Base-by-base conservation (phyloP, 1,140 invertebrate species). In the Myzus persicae region DNA sequence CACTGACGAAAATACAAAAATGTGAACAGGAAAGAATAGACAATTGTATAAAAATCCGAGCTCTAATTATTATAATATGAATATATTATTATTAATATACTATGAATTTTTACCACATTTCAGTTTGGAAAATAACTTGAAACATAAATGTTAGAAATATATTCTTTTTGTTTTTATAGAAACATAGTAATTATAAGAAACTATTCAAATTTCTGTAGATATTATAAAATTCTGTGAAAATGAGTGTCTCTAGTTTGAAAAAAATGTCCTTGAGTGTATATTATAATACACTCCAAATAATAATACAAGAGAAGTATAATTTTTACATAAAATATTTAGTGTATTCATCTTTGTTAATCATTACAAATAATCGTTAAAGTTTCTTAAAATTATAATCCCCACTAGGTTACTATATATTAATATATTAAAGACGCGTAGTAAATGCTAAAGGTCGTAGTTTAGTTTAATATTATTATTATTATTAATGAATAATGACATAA, bases 31-130 rank as follows among this genome's bases (percentile, higher is more conserved):
- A 44, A 44, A 44, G 9, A 44, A 44, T 44, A 44, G 7, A 44
- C 8, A 44, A 44, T 44, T 44, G 7, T 9, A 44, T 44, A 44
- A 44, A 44, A 44, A 44, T 9, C 42, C 42, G 7, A 8, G 42
- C 42, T 44, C 42, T 44, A 44, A 44, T 44, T 44, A 48, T 48
- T 3, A 48, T 48, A 0, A 31, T 31, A 59, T 31, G n/a, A 67
- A 67, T n/a, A n/a, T 0, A n/a, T 2, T n/a, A 0, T 31, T 0
- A n/a, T 11, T 14, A 31, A 31, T 31, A 4, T 1, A 11, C 59
- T 11, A 67, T n/a, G 26, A 67, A 67, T 14, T 4, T 31, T 26
- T 26, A 31, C 31, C 26, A 9, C 54, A 24, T 54, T 54, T 54
- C 51, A 44, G 42, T 59, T 31, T 31, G 8, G 31, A 31, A 59